Evolutionary conservation across 2,888 invertebrate genomes (phyloP).

Genomic region (Apamea monoglypha): DNA sequence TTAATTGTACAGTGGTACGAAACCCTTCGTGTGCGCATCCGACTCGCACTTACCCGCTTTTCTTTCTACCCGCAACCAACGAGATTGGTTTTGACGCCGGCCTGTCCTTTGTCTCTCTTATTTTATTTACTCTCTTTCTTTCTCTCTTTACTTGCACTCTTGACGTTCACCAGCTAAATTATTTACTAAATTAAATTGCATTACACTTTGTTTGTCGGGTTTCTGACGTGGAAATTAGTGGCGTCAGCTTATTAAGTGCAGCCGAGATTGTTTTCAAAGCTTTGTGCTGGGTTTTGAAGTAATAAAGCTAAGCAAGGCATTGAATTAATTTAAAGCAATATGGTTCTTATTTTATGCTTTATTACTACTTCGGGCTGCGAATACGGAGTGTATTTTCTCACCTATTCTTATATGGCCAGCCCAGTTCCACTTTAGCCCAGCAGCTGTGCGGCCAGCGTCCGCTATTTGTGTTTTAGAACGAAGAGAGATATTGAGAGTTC

Average conservation of each 20-base stretch:
- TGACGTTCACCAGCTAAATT: slow-evolving; percentile 30
- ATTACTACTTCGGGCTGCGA: no score
- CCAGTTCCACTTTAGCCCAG: no score
- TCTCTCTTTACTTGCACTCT: slow-evolving; percentile 25
- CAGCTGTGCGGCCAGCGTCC: no score
- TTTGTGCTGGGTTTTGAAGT: slow-evolving; percentile 33
- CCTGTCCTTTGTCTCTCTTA: slow-evolving; percentile 40
- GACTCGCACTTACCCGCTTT: not conserved
- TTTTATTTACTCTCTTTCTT: slow-evolving; percentile 46
- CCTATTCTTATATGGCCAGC: no score
- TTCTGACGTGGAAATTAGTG: slow-evolving; percentile 44
- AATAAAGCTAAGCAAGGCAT: slow-evolving; percentile 14
- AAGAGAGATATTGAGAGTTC: no score
- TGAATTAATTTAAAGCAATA: slow-evolving; percentile 37
- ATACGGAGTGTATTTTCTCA: no score
- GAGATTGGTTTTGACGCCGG: slow-evolving; percentile 63
- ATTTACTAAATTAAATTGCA: slow-evolving; percentile 60
- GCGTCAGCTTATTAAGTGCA: slow-evolving; percentile 41
- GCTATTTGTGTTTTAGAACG: no score
- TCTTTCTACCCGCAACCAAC: slow-evolving; percentile 44
- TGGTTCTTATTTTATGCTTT: not conserved
- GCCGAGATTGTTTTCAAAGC: slow-evolving; percentile 36
- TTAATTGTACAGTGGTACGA: not conserved
- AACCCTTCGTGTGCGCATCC: not conserved
- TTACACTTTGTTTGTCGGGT: slow-evolving; percentile 37